Conservation (phyloP, 2,888 invertebrate species). For the Tridacna crocea region DNA sequence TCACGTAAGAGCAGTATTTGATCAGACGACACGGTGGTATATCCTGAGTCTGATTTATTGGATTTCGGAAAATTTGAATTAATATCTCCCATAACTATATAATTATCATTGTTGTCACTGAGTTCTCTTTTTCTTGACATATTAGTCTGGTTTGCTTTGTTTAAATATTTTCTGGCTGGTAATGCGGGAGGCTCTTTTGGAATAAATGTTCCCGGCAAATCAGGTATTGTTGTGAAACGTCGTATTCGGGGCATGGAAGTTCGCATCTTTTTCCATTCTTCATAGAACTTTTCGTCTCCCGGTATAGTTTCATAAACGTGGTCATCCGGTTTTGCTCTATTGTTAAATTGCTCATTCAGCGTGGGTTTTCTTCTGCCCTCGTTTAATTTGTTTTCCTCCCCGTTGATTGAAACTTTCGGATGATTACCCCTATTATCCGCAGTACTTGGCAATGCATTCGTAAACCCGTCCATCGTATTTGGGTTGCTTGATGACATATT, state of each 20-base stretch:
- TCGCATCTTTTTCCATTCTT: slow-evolving; percentile 66
- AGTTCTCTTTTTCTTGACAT: slow-evolving; percentile 2
- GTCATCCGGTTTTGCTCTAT: slow-evolving; percentile 63
- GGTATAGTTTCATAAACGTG: slow-evolving; percentile 73
- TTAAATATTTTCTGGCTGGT: slow-evolving; percentile 61
- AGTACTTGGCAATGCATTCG: slow-evolving; percentile 39
- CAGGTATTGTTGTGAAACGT: slow-evolving; percentile 65
- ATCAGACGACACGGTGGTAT: slow-evolving; percentile 44
- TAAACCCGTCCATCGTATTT: slow-evolving; percentile 38
- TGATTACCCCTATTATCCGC: slow-evolving; percentile 51
- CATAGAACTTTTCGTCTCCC: slow-evolving; percentile 68
- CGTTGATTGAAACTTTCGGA: slow-evolving; percentile 44
- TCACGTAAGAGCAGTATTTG: slow-evolving; percentile 30
- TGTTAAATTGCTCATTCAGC: slow-evolving; percentile 53
- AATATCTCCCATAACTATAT: slow-evolving; percentile 59
- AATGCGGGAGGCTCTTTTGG: slow-evolving; percentile 68
- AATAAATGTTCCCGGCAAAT: slow-evolving; percentile 67
- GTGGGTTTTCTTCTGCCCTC: slow-evolving; percentile 51
- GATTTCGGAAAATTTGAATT: slow-evolving; percentile 57
- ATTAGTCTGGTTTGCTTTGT: slow-evolving; percentile 23
- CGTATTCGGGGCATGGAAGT: slow-evolving; percentile 57
- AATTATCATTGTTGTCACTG: slow-evolving; percentile 46
- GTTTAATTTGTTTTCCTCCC: slow-evolving; percentile 34
- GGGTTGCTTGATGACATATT: slow-evolving; percentile 48
- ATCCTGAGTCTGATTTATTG: slow-evolving; percentile 34